Evolutionary conservation across 1,140 invertebrate genomes (phyloP).

Genomic region (Zaprionus camerounensis): DNA sequence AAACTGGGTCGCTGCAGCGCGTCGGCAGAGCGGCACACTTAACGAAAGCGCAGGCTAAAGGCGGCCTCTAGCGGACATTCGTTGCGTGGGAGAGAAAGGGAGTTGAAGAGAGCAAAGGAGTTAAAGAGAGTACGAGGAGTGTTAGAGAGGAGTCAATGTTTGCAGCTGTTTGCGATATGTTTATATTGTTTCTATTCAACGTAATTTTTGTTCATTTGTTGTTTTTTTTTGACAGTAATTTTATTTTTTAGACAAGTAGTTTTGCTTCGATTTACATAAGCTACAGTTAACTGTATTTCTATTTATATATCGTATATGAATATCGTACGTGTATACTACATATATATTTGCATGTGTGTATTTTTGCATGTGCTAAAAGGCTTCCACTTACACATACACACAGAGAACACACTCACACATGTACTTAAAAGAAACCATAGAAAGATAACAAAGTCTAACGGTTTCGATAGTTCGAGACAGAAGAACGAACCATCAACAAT

Average conservation of each 20-base stretch:
- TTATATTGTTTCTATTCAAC: slow-evolving; percentile 18
- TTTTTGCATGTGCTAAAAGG: slow-evolving; percentile 41
- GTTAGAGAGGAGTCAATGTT: slow-evolving; percentile 31
- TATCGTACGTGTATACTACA: slow-evolving; percentile 10
- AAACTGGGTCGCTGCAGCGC: slow-evolving; percentile 21
- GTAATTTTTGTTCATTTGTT: slow-evolving; percentile 11
- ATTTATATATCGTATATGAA: neutral
- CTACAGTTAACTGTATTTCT: neutral
- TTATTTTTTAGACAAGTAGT: neutral
- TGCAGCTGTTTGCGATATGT: slow-evolving; percentile 42
- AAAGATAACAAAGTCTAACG: slow-evolving; percentile 32
- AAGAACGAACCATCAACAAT: slow-evolving; percentile 31
- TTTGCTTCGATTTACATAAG: neutral
- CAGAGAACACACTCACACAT: slow-evolving; percentile 9
- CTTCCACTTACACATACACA: slow-evolving; percentile 37
- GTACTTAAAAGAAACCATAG: slow-evolving; percentile 38
- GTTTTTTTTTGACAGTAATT: neutral
- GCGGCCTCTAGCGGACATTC: neutral
- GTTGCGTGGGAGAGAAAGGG: neutral
- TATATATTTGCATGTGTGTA: slow-evolving; percentile 20
- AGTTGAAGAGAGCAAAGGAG: neutral
- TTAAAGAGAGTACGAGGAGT: neutral
- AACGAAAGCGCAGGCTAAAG: slow-evolving; percentile 3
- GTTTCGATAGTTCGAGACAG: slow-evolving; percentile 32
- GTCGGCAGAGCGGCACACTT: slow-evolving; percentile 7